Percentiles rank a stretch among this genome's conserved stretches.
Evolutionary conservation across 92 coral and sea anemone species (phyloP).

Genomic region (Porites divaricata): DNA sequence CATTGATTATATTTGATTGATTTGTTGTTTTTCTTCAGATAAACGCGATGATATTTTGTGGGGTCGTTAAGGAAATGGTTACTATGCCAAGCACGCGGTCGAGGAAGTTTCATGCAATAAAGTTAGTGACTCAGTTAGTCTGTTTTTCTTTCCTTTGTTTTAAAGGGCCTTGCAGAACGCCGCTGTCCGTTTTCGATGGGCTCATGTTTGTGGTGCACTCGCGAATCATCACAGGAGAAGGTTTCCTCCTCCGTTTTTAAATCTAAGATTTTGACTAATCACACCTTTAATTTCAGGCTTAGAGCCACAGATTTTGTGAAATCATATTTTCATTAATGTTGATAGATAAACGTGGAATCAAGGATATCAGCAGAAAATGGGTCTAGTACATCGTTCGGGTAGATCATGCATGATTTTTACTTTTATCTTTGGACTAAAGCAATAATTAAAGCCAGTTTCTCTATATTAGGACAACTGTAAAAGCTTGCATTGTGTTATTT

Average conservation of each 20-base stretch:
- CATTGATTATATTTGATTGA: background rate
- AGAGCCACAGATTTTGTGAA: too few species aligned
- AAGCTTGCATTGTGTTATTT: slow-evolving; percentile 41
- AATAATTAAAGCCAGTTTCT: too few species aligned
- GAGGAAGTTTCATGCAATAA: slow-evolving; percentile 6
- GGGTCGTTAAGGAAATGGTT: slow-evolving; percentile 37
- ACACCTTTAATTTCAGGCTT: too few species aligned
- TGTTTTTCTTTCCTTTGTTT: background rate
- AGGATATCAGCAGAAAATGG: too few species aligned
- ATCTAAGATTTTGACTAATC: too few species aligned
- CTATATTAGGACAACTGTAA: slow-evolving; percentile 12
- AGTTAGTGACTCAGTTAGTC: background rate
- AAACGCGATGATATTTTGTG: slow-evolving; percentile 9
- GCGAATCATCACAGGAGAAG: background rate
- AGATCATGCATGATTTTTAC: too few species aligned
- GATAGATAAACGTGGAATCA: too few species aligned
- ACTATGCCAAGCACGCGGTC: slow-evolving; percentile 25
- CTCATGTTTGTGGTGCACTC: too few species aligned
- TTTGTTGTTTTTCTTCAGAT: background rate
- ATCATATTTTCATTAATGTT: too few species aligned
- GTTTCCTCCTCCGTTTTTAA: background rate
- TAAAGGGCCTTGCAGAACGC: background rate
- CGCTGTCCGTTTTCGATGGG: background rate
- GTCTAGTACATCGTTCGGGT: too few species aligned
- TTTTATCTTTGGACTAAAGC: too few species aligned